Conservation (phyloP, 2,888 invertebrate species). For the Nezara viridula region DNA sequence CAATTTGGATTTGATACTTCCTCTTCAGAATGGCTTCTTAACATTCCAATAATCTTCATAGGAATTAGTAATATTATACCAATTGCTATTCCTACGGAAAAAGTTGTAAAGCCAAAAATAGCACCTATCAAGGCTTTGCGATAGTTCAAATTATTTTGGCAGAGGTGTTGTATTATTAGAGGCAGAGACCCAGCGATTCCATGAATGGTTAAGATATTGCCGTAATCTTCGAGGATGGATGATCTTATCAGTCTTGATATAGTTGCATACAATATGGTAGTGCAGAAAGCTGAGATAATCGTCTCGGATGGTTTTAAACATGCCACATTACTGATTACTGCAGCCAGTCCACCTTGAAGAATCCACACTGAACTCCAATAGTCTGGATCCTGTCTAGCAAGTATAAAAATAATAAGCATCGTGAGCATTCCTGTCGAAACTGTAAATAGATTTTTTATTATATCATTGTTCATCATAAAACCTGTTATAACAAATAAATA, state of each 20-base stretch:
- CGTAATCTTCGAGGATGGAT: constrained; percentile 45
- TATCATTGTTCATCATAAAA: not conserved
- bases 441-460: constrained; percentile 27
- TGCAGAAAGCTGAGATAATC: not conserved
- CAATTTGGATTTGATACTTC: not conserved
- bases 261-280: not conserved
- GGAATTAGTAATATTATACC: constrained; percentile 22
- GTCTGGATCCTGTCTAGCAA: constrained; percentile 3
- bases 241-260: constrained; percentile 21
- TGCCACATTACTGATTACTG: constrained; percentile 6
- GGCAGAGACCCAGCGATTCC: constrained; percentile 33
- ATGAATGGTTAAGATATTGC: constrained; percentile 56
- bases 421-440: constrained; percentile 48
- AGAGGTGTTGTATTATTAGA: constrained; percentile 21
- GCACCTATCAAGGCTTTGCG: not conserved
- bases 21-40: constrained; percentile 54
- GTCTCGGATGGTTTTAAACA: not conserved
- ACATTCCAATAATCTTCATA: constrained; percentile 22
- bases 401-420: constrained; percentile 3
- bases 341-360: constrained; percentile 52
- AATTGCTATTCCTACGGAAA: constrained; percentile 30
- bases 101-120: constrained; percentile 16
- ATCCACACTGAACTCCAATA: constrained; percentile 57
- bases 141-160: not conserved
- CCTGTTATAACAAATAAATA: constrained; percentile 47